These are phyloP conservation scores for Malacoctenus gilli DNA, from an alignment of 2,797 vertebrate species.

Conservation along the genomic window DNA sequence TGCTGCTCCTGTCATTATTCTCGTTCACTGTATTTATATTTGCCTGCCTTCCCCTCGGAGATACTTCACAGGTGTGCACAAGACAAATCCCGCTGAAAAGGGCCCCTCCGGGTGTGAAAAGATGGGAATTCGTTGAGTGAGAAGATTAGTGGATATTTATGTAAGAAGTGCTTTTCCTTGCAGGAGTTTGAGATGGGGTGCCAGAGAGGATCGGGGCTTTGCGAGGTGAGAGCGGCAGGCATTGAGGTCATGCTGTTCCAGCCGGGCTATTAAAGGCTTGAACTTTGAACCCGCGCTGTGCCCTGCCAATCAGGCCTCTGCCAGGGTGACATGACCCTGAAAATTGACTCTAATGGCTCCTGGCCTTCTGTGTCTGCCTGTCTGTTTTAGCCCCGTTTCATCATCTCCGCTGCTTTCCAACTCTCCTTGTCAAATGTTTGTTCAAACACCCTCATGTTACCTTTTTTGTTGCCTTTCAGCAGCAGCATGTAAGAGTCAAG, in stretches of 20 bases:
- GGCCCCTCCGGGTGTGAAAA: conserved; percentile 16
- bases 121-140: conserved; percentile 24
- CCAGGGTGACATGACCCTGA: conserved; percentile 64
- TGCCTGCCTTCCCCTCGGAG: conserved; percentile 14
- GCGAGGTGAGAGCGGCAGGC: conserved; percentile 38
- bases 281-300: conserved; percentile 66
- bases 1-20: conserved; percentile 13
- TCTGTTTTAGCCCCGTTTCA: conserved; percentile 19
- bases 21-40: conserved; percentile 4
- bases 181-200: conserved; percentile 23
- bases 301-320: conserved; percentile 45
- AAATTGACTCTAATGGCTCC: conserved; percentile 56
- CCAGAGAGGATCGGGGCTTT: conserved; percentile 32
- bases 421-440: conserved; percentile 23
- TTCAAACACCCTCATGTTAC: conserved; percentile 16
- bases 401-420: too few relatives aligned
- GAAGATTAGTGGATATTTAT: conserved; percentile 44
- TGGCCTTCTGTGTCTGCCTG: conserved; percentile 17
- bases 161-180: conserved; percentile 27
- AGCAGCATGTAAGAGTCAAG: neutral
- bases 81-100: conserved; percentile 28
- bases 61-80: conserved; percentile 20
- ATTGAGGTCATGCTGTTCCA: conserved; percentile 57
- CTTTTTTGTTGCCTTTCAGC: conserved; percentile 9
- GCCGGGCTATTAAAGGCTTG: conserved; percentile 64